phyloP scores from a whole-genome alignment of 2,113 vertebrate species.

The Tenrec ecaudatus region DNA sequence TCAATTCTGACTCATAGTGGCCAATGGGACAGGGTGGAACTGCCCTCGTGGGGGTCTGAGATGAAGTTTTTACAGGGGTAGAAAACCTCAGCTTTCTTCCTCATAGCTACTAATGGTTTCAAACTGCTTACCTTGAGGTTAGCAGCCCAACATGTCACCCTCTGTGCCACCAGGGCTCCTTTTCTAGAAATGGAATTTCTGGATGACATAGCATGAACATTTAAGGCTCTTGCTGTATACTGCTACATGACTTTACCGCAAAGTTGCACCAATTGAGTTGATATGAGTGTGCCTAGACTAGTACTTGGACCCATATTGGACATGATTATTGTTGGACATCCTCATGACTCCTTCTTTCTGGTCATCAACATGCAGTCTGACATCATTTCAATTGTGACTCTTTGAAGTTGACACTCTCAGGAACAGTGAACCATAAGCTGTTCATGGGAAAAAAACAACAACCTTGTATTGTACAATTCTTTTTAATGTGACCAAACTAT shows the following conservation, averaged over 20 bases:
- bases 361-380: neutral
- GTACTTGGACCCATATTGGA: too few relatives aligned
- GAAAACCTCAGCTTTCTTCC: too few relatives aligned
- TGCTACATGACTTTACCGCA: neutral
- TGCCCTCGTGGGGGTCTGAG: too few relatives aligned
- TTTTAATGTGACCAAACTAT: too few relatives aligned
- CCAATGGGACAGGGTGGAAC: too few relatives aligned
- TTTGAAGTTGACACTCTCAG: conserved; percentile 40
- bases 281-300: fast-evolving
- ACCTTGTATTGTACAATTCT: too few relatives aligned
- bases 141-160: too few relatives aligned
- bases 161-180: neutral
- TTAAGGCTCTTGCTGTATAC: neutral
- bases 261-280: neutral
- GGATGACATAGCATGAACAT: neutral
- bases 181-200: conserved; percentile 39
- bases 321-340: neutral
- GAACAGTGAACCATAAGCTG: neutral
- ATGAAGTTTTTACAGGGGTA: too few relatives aligned
- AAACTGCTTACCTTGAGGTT: too few relatives aligned
- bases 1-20: too few relatives aligned
- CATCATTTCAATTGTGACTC: neutral
- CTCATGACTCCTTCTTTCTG: neutral
- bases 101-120: too few relatives aligned
- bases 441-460: too few relatives aligned